Evolutionary conservation across 2,113 vertebrate genomes (phyloP).

Genomic region (Zosterops lateralis): DNA sequence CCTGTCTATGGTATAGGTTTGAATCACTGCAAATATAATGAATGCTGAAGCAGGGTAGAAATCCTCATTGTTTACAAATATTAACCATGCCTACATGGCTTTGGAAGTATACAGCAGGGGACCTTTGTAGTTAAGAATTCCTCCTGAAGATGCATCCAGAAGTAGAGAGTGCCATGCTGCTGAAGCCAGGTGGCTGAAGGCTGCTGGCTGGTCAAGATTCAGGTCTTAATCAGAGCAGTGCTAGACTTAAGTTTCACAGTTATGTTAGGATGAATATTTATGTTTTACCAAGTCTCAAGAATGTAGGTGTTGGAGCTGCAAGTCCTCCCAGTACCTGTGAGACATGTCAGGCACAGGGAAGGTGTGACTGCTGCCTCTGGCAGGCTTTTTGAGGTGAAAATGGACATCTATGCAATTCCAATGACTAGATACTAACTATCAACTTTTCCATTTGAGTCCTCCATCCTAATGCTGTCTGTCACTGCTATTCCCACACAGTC

Average conservation of each 20-base stretch:
- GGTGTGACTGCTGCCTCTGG: not conserved
- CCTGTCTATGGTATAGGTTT: not conserved
- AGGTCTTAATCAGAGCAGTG: not conserved
- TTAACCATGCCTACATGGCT: not conserved
- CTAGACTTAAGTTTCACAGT: not conserved
- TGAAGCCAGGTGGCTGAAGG: not conserved
- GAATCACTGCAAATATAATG: not conserved
- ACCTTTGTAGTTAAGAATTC: not conserved
- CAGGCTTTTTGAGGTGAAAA: not conserved
- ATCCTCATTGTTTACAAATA: not conserved
- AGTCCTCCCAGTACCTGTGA: not conserved
- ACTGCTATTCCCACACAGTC: not conserved
- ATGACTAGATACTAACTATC: not conserved
- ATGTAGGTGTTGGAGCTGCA: not conserved
- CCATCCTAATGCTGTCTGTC: not conserved
- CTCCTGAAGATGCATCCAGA: not conserved
- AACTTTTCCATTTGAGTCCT: not conserved
- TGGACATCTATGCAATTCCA: not conserved
- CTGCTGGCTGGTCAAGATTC: not conserved
- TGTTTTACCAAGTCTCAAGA: not conserved
- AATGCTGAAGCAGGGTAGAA: not conserved
- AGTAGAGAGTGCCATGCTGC: not conserved
- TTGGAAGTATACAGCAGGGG: not conserved
- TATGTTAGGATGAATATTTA: not conserved
- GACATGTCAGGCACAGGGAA: not conserved